Evolutionary conservation across 2,113 vertebrate species (phyloP), one percentile per base, ranked within the genome.

Genomic region (Dicerorhinus sumatrensis): DNA sequence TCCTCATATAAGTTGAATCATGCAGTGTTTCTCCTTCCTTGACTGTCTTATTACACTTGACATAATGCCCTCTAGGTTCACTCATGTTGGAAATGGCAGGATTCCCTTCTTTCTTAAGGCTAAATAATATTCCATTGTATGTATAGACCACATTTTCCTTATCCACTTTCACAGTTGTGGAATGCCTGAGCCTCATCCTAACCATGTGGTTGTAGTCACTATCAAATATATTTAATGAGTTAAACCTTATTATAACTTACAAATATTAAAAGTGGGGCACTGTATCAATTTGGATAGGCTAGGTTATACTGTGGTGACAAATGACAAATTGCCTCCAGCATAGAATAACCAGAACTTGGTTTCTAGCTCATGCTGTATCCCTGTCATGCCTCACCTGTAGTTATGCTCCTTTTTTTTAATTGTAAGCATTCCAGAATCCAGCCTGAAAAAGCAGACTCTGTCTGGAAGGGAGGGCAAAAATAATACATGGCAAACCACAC

Each of bases 121-220:
- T 67, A 67, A 58, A 58, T 80, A 42, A 48, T 33, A 11, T 31
- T 8, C 58, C 58, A 12, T 54, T 69, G 11, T 69, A 63, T 36
- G 17, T 27, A 27, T 25, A 25, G 10, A 23, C 23, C 31, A 4
- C 33, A 36, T 69, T 46, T 33, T 84, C 42, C 18, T 85, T n/a
- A 36, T 17, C 8, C 14, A 3, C 7, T 0, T 85, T n/a, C 42
- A 2, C 0, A 42, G 4, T 11, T 46, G 20, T 48, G 33, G 29
- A 39, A 93, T 75, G n/a, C 17, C 8, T 0, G 20, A 60, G 13
- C 48, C 12, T 31, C 39, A n/a, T 8, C 1, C 6, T 8, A 42
- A 13, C 33, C 12, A 31, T 1, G 12, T 1, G 33, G n/a, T 42
- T 70, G 7, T 17, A n/a, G 13, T 60, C 48, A 9, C 8, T 2